Base-by-base conservation (phyloP, 2,113 vertebrate species). In the Osmerus eperlanus region DNA sequence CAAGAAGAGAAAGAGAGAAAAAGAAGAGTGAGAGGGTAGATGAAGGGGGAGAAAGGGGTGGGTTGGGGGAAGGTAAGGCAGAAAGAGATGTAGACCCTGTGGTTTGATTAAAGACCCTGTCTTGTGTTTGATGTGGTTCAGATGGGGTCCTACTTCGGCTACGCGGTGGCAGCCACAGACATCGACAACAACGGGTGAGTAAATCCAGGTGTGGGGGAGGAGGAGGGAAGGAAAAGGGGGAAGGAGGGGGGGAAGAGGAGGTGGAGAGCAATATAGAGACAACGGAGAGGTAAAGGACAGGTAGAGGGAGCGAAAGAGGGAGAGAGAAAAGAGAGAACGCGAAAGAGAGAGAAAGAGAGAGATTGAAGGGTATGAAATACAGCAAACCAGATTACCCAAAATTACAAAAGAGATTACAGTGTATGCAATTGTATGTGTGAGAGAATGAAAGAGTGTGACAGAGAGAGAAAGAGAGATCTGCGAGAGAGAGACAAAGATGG, bases 101-200 rank as follows among this genome's bases (percentile, higher is more conserved):
- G 75, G 70, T 78, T 73, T 85, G 77, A 86, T 85, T 80, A 85
- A 75, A 87, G 74, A 86, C 78, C 70, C 51, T 72, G 71, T 76
- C 78, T 74, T 78, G 67, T 78, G 77, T 85, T 59, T 85, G 81
- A 89, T 90, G 71, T 64, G 56, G 91, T 83, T 78, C 89, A 97
- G 96, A 97, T 97, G 95, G 95, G 95, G 28, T 94, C 96, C 68
- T 97, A 96, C 83, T 97, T 94, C 51, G 95, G 95, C 74, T 96
- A 95, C 11, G 87, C 95, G 0, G 94, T 97, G 84, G 93, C 94
- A 71, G 91, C 89, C 78, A 93, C 92, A 2, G 96, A 97, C 82
- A 74, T 95, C 83, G 96, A 96, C 71, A 91, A 85, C n/a, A 95
- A 97, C 0, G 93, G 95, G 96, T 97, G 84, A 94, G 95, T 87